Conservation (phyloP, 2,888 invertebrate genomes). For the Euplexia lucipara region DNA sequence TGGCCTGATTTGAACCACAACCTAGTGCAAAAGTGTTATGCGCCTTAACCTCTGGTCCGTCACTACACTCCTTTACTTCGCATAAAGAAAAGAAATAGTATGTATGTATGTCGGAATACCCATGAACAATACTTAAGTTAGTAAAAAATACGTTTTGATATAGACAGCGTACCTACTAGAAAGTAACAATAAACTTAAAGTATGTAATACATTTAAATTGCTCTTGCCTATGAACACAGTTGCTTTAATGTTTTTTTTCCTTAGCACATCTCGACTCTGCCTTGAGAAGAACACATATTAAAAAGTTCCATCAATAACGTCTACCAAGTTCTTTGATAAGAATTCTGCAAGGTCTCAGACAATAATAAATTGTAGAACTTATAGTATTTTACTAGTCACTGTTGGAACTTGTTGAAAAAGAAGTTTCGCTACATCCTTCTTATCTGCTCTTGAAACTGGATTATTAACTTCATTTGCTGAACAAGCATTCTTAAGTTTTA, state of each 20-base stretch:
- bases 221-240: slow-evolving; percentile 11
- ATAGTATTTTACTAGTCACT: slow-evolving; percentile 54
- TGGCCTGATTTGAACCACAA: too few species aligned
- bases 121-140: too few species aligned
- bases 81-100: too few species aligned
- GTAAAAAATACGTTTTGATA: too few species aligned
- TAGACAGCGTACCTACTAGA: neutral
- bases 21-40: too few species aligned
- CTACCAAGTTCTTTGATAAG: slow-evolving; percentile 59
- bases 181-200: slow-evolving; percentile 17
- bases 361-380: slow-evolving; percentile 65
- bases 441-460: slow-evolving; percentile 64
- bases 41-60: too few species aligned
- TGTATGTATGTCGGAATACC: too few species aligned
- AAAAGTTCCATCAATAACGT: slow-evolving; percentile 64
- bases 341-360: slow-evolving; percentile 57
- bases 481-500: slow-evolving; percentile 68
- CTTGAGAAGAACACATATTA: slow-evolving; percentile 52
- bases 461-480: slow-evolving; percentile 69
- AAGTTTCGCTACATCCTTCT: slow-evolving; percentile 55
- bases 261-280: slow-evolving; percentile 14
- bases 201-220: slow-evolving; percentile 12
- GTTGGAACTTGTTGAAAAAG: slow-evolving; percentile 58
- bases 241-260: slow-evolving; percentile 28
- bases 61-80: too few species aligned